These are phyloP conservation scores for Ondatra zibethicus DNA, from an alignment of 2,113 vertebrate genomes.

Conservation along the genomic window DNA sequence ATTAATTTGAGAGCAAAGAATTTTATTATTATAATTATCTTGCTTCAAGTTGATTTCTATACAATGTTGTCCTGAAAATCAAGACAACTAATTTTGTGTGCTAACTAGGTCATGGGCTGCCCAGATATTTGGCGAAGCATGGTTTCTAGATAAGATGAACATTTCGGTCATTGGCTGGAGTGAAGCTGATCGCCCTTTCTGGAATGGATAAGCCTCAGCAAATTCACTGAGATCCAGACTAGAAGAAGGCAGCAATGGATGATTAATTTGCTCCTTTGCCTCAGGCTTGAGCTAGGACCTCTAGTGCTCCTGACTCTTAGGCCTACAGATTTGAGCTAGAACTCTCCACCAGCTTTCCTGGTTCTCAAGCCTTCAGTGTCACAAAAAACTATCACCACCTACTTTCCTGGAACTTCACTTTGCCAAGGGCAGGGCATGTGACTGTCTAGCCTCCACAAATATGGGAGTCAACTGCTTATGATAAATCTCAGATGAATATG, in stretches of 20 bases:
- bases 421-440: neutral
- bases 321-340: neutral
- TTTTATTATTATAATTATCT: neutral
- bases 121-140: neutral
- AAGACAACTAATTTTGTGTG: neutral
- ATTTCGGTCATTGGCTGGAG: neutral
- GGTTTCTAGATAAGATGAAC: neutral
- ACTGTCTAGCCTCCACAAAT: neutral
- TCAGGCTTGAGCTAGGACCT: neutral
- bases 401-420: neutral
- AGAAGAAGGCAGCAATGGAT: neutral
- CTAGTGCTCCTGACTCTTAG: neutral
- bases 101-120: neutral
- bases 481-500: neutral
- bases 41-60: neutral
- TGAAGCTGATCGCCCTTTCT: neutral
- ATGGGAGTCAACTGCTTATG: neutral
- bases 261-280: neutral
- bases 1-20: neutral
- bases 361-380: neutral
- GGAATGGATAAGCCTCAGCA: rapidly evolving
- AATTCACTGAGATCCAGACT: no score
- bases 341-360: neutral
- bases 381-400: neutral
- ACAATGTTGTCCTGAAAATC: neutral